Percentiles rank a stretch among this genome's conserved stretches.
phyloP scores from a whole-genome alignment of 2,888 invertebrate genomes.

The Hymenopus coronatus region DNA sequence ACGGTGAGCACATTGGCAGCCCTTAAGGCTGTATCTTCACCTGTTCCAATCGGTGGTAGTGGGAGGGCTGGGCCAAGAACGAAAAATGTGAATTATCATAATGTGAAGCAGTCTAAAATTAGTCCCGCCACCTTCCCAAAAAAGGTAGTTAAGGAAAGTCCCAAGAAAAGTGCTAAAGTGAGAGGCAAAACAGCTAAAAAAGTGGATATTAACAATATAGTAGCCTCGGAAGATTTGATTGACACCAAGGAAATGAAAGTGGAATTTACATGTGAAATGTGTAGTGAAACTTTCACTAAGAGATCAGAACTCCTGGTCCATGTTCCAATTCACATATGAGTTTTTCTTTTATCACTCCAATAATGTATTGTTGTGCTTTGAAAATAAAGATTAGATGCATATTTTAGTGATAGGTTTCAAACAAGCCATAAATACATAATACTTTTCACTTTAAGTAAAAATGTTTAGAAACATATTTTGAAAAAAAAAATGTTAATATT shows the following conservation, averaged over 20 bases:
- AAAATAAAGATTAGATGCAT: not conserved
- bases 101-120: conserved; percentile 51
- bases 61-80: conserved; percentile 56
- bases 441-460: conserved; percentile 6
- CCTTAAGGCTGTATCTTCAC: conserved; percentile 29
- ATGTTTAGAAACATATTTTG: conserved; percentile 16
- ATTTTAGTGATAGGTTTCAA: not conserved
- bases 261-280: conserved; percentile 78
- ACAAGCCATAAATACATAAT: not conserved
- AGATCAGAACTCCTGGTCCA: conserved; percentile 72
- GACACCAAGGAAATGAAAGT: conserved; percentile 23
- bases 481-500: not conserved
- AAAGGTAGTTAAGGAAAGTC: conserved; percentile 29
- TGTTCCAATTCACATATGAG: conserved; percentile 72
- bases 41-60: conserved; percentile 4
- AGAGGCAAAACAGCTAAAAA: conserved; percentile 26
- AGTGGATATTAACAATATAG: not conserved
- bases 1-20: conserved; percentile 32
- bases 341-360: not conserved
- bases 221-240: not conserved
- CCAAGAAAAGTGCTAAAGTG: conserved; percentile 37
- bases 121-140: conserved; percentile 53
- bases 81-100: conserved; percentile 63
- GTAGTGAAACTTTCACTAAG: conserved; percentile 69
- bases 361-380: not conserved